Percentiles rank a stretch among this genome's conserved stretches.
phyloP scores from a whole-genome alignment of 2,113 vertebrate genomes.

The Calyptomena viridis region DNA sequence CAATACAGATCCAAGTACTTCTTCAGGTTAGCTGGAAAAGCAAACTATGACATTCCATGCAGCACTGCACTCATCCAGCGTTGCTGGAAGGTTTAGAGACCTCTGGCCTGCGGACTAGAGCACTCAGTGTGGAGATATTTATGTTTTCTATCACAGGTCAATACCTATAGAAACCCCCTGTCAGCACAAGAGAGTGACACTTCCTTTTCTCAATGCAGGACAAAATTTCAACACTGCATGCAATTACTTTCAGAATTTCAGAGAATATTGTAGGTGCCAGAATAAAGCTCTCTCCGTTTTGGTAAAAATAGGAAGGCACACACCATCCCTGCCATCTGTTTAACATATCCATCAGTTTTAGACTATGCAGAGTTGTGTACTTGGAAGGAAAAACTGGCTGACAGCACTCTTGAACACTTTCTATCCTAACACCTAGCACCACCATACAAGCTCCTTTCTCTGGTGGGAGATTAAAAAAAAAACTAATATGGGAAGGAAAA shows the following conservation, averaged over 20 bases:
- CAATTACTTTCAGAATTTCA: neutral
- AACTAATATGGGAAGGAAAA: neutral
- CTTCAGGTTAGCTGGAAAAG: neutral
- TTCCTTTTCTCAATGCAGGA: neutral
- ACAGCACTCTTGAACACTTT: neutral
- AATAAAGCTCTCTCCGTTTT: neutral
- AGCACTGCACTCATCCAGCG: neutral
- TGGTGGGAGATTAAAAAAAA: neutral
- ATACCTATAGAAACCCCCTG: neutral
- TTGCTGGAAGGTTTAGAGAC: neutral
- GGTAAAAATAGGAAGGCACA: slow-evolving; percentile 10
- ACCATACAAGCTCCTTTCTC: neutral
- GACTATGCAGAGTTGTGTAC: neutral
- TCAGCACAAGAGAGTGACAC: neutral
- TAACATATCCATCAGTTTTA: neutral
- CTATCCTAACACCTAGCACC: neutral
- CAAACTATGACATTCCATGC: neutral
- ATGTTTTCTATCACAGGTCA: neutral
- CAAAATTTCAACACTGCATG: neutral
- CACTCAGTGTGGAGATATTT: neutral
- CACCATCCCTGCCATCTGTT: neutral
- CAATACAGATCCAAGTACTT: neutral
- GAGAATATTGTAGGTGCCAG: neutral
- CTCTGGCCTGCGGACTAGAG: neutral
- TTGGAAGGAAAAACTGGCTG: neutral